These are phyloP conservation scores for Gallinago stenura DNA, from an alignment of 2,797 vertebrate species.

Conservation along the genomic window DNA sequence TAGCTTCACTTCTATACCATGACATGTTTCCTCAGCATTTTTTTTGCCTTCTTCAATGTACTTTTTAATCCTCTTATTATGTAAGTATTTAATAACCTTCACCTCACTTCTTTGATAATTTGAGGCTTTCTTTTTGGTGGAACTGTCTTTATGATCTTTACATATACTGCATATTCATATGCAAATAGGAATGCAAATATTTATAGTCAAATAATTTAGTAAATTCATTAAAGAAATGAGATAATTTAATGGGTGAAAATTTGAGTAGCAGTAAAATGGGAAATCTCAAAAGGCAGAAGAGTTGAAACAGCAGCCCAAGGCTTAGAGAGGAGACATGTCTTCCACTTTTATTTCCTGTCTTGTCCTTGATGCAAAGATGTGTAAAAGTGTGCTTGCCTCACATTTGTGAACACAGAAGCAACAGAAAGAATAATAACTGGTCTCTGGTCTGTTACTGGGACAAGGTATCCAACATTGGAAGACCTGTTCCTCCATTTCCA, in stretches of 20 bases:
- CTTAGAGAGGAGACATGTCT: background rate
- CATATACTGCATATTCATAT: background rate
- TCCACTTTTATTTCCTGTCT: background rate
- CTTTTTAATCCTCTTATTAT: background rate
- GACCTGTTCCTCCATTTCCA: background rate
- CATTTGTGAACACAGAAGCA: background rate
- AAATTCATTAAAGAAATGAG: background rate
- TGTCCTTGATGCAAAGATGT: background rate
- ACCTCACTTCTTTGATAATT: background rate
- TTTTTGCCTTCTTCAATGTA: background rate
- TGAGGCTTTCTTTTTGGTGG: background rate
- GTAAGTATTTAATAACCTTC: background rate
- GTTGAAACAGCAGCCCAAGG: background rate
- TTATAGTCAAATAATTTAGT: background rate
- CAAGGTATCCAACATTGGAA: fast-evolving
- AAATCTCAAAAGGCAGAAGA: background rate
- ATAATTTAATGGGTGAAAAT: background rate
- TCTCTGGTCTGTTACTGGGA: background rate
- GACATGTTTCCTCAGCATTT: background rate
- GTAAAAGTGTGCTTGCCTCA: background rate
- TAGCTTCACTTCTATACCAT: background rate
- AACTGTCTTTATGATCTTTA: background rate
- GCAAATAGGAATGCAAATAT: background rate
- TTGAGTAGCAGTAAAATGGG: background rate
- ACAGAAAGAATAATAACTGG: background rate